Evolutionary conservation across 2,797 vertebrate genomes (phyloP).

Genomic region (Dendrocincla tyrannina): DNA sequence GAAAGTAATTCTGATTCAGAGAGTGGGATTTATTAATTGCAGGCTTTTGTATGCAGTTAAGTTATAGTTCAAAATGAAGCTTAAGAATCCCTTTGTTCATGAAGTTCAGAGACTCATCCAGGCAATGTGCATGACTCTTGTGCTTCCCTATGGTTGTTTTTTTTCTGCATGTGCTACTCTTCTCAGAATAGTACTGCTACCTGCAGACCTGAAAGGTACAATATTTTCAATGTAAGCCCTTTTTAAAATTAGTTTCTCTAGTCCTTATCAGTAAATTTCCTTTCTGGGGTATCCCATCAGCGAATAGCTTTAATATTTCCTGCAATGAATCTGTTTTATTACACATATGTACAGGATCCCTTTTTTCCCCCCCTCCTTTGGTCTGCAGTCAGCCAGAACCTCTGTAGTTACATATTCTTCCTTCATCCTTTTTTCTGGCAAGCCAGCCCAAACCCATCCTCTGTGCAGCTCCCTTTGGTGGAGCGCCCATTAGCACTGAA

Average conservation of each 20-base stretch:
- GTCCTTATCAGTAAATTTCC: neutral
- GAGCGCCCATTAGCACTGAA: neutral
- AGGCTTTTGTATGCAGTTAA: neutral
- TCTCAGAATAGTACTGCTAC: neutral
- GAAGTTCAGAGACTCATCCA: neutral
- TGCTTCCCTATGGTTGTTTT: neutral
- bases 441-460: neutral
- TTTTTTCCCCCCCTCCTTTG: neutral
- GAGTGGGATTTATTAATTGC: conserved; percentile 32
- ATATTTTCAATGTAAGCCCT: neutral
- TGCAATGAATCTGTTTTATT: neutral
- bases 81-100: neutral
- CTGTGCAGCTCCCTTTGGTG: neutral
- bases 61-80: neutral
- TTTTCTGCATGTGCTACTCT: neutral
- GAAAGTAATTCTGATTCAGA: conserved; percentile 33
- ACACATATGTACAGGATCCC: neutral
- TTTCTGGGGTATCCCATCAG: neutral
- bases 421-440: neutral
- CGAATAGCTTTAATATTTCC: neutral
- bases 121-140: neutral
- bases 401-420: neutral
- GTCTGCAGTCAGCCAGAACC: neutral
- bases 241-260: neutral
- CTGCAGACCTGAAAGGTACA: neutral